phyloP scores from a whole-genome alignment of 1,140 invertebrate species.

The Hirudo medicinalis region DNA sequence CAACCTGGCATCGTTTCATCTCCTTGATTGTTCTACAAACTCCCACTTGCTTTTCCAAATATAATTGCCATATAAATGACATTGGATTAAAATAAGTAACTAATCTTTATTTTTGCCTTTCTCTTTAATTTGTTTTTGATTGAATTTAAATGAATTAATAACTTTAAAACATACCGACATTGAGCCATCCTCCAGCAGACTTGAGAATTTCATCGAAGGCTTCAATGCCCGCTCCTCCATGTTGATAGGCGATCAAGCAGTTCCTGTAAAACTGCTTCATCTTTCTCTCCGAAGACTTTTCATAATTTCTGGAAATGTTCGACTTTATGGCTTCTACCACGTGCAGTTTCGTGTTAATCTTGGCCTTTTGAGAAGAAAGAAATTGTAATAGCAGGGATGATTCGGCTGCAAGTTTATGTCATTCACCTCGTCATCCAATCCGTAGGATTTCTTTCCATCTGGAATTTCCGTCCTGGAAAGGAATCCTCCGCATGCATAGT shows the following conservation, averaged over 20 bases:
- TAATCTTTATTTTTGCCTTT: neutral
- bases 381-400: neutral
- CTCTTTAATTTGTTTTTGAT: neutral
- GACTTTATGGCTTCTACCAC: neutral
- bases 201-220: constrained; percentile 3
- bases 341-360: neutral
- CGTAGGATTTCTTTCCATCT: neutral
- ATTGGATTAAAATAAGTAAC: neutral
- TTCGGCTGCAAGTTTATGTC: neutral
- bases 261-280: constrained; percentile 13
- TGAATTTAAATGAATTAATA: neutral
- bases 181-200: constrained; percentile 1
- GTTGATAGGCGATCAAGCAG: neutral
- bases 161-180: neutral
- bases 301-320: neutral
- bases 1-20: too few relatives aligned
- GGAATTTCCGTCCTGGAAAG: constrained; percentile 6
- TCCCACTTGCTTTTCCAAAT: too few relatives aligned
- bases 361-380: neutral
- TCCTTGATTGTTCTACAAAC: too few relatives aligned
- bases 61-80: too few relatives aligned
- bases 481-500: constrained; percentile 14
- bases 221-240: neutral
- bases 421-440: constrained; percentile 2
- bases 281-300: constrained; percentile 14